Percentiles rank a stretch among this genome's conserved stretches.
phyloP scores from a whole-genome alignment of 2,797 vertebrate genomes.

The Otus scops region DNA sequence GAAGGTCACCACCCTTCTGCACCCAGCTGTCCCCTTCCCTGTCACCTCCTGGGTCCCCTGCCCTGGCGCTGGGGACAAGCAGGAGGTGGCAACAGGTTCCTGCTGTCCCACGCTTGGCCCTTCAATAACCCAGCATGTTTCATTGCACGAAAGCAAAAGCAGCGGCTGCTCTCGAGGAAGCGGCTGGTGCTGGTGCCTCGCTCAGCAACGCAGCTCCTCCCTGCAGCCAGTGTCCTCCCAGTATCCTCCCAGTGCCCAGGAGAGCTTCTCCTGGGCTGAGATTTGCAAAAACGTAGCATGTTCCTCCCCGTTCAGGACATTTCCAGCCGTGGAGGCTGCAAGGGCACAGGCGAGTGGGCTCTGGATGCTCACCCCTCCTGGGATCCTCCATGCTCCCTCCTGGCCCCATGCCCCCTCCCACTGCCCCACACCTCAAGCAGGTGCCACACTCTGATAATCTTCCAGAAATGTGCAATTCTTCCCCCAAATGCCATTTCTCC shows the following conservation, averaged over 20 bases:
- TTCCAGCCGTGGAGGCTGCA: background rate
- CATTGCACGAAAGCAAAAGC: background rate
- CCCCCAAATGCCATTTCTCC: background rate
- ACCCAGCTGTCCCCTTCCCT: background rate
- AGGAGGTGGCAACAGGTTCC: background rate
- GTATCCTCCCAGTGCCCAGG: background rate
- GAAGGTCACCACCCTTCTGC: background rate
- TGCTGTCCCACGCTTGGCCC: background rate
- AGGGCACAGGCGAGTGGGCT: background rate
- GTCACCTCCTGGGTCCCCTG: background rate
- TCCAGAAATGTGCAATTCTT: slow-evolving; percentile 29
- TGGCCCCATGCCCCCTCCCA: background rate
- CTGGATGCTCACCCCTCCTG: background rate
- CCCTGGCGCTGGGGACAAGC: background rate
- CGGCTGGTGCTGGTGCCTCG: rapidly evolving
- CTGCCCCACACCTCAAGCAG: background rate
- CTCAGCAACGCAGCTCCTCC: background rate
- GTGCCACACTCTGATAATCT: slow-evolving; percentile 2
- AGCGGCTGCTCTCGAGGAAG: background rate
- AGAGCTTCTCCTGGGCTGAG: background rate
- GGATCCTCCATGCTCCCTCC: background rate
- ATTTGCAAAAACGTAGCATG: rapidly evolving
- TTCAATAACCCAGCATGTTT: rapidly evolving
- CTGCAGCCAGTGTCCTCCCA: background rate
- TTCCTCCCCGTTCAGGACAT: rapidly evolving